A percentile compares a stretch with the other conserved stretches of the same genome.
These are phyloP conservation scores for Globodera rostochiensis DNA, from an alignment of 1,140 invertebrate species.

Conservation along the genomic window DNA sequence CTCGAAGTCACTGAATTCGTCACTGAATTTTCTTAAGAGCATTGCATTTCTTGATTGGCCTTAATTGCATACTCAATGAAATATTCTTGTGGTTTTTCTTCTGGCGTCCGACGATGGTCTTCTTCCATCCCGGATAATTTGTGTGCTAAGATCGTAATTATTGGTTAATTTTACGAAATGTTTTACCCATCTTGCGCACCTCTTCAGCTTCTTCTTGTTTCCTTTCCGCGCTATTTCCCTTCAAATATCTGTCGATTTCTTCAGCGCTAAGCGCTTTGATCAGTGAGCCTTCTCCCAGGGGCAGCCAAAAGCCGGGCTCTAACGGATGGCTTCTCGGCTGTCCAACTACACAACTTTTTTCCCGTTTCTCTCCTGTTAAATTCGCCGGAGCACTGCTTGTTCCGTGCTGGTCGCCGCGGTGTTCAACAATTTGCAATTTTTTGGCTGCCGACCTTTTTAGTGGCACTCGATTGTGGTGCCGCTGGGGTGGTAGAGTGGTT, in stretches of 20 bases:
- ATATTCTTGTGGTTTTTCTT: neutral
- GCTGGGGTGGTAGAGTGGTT: neutral
- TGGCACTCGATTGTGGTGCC: no score
- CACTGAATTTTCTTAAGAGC: constrained; percentile 43
- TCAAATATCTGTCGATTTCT: constrained; percentile 8
- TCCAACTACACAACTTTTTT: neutral
- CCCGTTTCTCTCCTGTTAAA: constrained; percentile 8
- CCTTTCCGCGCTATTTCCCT: neutral
- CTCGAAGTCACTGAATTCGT: constrained; percentile 53
- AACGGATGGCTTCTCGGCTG: constrained; percentile 20
- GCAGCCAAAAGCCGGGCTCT: constrained; percentile 45
- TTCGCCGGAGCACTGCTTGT: constrained; percentile 5
- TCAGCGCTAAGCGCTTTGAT: constrained; percentile 48
- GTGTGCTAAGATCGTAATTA: neutral
- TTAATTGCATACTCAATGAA: neutral
- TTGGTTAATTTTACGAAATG: constrained; percentile 18
- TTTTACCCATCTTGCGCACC: constrained; percentile 16
- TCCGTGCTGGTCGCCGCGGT: constrained; percentile 3
- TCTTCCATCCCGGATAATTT: neutral
- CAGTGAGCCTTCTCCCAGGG: constrained; percentile 45
- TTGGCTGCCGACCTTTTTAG: neutral
- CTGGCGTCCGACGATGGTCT: neutral
- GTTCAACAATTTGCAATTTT: constrained; percentile 33
- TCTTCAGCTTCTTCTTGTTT: constrained; percentile 9
- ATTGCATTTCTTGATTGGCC: neutral